Evolutionary conservation across 2,888 invertebrate species (phyloP).

Genomic region (Melanostoma mellinum): DNA sequence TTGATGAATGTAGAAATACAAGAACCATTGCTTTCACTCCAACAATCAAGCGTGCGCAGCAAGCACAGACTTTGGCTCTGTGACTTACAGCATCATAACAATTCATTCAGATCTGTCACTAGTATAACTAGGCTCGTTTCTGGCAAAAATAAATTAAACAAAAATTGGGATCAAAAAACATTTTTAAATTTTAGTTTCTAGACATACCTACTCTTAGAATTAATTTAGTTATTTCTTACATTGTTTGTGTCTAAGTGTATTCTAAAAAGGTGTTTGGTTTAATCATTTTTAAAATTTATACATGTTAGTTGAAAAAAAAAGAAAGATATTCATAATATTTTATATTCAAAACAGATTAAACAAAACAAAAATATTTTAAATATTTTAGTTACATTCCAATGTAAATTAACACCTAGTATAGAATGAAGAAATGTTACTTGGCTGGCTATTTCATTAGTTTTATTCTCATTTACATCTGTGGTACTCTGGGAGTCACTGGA

Average conservation of each 20-base stretch:
- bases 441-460: slow-evolving; percentile 69
- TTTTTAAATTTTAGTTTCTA: slow-evolving; percentile 34
- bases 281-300: slow-evolving; percentile 48
- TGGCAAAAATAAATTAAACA: slow-evolving; percentile 51
- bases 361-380: slow-evolving; percentile 18
- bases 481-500: slow-evolving; percentile 56
- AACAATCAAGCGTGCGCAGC: slow-evolving; percentile 27
- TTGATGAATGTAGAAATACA: not conserved
- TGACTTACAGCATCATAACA: slow-evolving; percentile 70
- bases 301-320: slow-evolving; percentile 34
- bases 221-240: slow-evolving; percentile 41
- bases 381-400: slow-evolving; percentile 66
- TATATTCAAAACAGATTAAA: not conserved
- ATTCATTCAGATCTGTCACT: slow-evolving; percentile 40
- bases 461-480: slow-evolving; percentile 66
- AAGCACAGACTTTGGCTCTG: slow-evolving; percentile 49
- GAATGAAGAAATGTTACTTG: slow-evolving; percentile 62
- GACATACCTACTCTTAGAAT: slow-evolving; percentile 39
- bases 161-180: slow-evolving; percentile 58
- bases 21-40: slow-evolving; percentile 57
- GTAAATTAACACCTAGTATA: slow-evolving; percentile 69
- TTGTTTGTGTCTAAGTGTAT: slow-evolving; percentile 67
- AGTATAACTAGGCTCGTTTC: slow-evolving; percentile 64
- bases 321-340: slow-evolving; percentile 24
- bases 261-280: slow-evolving; percentile 70